Conservation (phyloP, 1,140 invertebrate species). For the Bradynema listronoti region DNA sequence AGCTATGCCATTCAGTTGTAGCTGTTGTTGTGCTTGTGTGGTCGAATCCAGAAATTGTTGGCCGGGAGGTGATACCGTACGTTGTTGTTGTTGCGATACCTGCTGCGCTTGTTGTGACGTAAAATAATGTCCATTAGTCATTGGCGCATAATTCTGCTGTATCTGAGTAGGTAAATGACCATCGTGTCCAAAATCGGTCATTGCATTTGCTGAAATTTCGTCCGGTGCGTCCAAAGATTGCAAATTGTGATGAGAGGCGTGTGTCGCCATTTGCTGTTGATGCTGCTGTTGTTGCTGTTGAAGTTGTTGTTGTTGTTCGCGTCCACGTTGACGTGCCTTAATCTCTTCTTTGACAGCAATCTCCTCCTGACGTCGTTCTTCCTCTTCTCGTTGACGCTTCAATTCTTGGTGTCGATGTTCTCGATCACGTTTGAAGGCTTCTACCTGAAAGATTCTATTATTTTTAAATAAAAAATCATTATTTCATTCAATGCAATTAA, state of each 20-base stretch:
- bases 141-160: slow-evolving; percentile 1
- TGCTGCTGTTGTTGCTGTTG: slow-evolving; percentile 22
- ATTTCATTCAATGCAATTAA: slow-evolving; percentile 22
- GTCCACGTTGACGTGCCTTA: slow-evolving; percentile 34
- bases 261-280: slow-evolving; percentile 21
- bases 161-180: too few relatives aligned
- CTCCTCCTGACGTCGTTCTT: slow-evolving; percentile 43
- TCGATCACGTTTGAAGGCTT: slow-evolving; percentile 53
- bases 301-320: slow-evolving; percentile 31
- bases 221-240: too few relatives aligned
- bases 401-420: slow-evolving; percentile 46
- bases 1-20: too few relatives aligned
- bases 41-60: too few relatives aligned
- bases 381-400: slow-evolving; percentile 50
- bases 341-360: slow-evolving; percentile 49
- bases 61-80: too few relatives aligned
- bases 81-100: too few relatives aligned
- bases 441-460: slow-evolving; percentile 34
- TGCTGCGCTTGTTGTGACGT: too few relatives aligned
- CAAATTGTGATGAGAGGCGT: not conserved
- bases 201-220: not conserved
- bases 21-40: not conserved
- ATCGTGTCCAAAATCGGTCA: slow-evolving; percentile 6
- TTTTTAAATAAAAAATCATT: not conserved
- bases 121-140: slow-evolving; percentile 14